Evolutionary conservation across 2,113 vertebrate genomes (phyloP).

Genomic region (Proterorhinus semilunaris): DNA sequence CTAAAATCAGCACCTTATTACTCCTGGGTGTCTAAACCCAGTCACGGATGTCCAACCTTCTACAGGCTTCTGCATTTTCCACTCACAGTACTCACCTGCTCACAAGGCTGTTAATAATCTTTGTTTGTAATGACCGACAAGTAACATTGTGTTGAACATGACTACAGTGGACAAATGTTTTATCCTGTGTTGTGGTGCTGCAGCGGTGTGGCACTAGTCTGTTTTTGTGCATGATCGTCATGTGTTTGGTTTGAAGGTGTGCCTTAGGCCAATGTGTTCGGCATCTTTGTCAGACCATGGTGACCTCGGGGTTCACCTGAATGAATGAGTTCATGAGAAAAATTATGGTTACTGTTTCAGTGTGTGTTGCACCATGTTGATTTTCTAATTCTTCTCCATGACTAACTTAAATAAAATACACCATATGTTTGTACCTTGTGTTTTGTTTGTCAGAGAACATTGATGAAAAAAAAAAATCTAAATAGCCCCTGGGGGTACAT

Average conservation of each 20-base stretch:
- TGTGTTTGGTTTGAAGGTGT: conserved; percentile 82
- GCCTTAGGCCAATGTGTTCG: conserved; percentile 82
- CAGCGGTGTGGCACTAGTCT: conserved; percentile 65
- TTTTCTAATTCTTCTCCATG: conserved; percentile 83
- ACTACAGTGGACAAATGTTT: conserved; percentile 67
- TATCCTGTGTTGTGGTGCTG: conserved; percentile 65
- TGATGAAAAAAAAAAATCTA: too few relatives aligned
- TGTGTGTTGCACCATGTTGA: conserved; percentile 70
- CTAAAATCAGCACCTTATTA: conserved; percentile 58
- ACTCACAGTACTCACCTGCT: conserved; percentile 36
- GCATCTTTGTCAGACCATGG: conserved; percentile 12
- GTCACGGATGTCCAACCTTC: conserved; percentile 35
- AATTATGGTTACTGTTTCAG: conserved; percentile 57
- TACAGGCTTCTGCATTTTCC: conserved; percentile 50
- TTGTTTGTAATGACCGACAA: conserved; percentile 73
- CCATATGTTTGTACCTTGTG: conserved; percentile 77
- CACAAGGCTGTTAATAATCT: conserved; percentile 65
- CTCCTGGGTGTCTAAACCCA: conserved; percentile 35
- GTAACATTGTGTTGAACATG: conserved; percentile 54
- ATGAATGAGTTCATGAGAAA: conserved; percentile 12
- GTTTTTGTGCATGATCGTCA: conserved; percentile 77
- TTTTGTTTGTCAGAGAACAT: neutral
- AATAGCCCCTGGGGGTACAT: too few relatives aligned
- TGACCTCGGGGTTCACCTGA: conserved; percentile 17
- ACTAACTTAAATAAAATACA: conserved; percentile 82